Conservation (phyloP, 1,140 invertebrate species). For the Achatina immaculata region DNA sequence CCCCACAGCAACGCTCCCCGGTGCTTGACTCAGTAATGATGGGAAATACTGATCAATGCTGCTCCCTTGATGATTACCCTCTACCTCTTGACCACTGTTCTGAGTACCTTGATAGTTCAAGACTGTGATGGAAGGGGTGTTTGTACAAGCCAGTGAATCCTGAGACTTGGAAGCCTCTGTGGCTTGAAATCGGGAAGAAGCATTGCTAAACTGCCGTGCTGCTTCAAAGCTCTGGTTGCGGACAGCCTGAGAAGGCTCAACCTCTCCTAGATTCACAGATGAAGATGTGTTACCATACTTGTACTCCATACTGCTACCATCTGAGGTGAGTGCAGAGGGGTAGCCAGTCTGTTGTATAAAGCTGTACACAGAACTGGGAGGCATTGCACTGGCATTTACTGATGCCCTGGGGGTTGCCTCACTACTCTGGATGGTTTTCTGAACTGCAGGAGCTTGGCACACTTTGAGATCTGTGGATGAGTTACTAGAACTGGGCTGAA, state of each 20-base stretch:
- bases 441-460: no score
- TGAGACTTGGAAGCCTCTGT: neutral
- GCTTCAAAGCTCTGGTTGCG: neutral
- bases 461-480: no score
- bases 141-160: neutral
- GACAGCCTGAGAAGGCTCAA: neutral
- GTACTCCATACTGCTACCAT: no score
- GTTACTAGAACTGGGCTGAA: neutral
- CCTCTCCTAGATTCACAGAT: neutral
- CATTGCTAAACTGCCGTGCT: neutral
- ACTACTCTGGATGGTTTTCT: no score
- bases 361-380: no score
- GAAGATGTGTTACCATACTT: neutral
- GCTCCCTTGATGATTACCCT: neutral
- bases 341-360: no score
- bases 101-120: neutral
- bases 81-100: neutral
- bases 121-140: neutral
- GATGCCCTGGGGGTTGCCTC: no score
- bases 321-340: no score
- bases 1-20: neutral
- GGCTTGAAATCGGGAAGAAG: neutral
- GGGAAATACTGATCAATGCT: neutral
- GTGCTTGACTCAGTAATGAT: neutral
- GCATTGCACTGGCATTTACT: no score